Conservation (phyloP, 2,888 invertebrate species). For the Arctia plantaginis region DNA sequence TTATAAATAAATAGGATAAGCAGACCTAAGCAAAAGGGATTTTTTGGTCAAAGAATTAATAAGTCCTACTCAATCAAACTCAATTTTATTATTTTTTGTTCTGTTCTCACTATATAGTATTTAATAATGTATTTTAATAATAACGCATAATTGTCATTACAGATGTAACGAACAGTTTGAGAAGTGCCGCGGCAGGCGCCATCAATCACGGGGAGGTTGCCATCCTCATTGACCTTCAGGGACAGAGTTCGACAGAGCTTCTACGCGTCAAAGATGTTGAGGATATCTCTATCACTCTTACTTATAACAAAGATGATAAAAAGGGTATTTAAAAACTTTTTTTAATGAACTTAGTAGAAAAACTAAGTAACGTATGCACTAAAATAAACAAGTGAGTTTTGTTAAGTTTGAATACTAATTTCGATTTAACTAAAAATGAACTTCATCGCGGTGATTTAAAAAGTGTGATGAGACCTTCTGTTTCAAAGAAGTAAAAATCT, state of each 20-base stretch:
- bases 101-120: no score
- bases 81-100: no score
- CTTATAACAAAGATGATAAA: slow-evolving; percentile 72
- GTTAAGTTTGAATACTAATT: no score
- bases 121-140: not conserved
- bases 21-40: no score
- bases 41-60: no score
- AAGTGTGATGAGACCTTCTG: no score
- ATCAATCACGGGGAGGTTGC: slow-evolving; percentile 70
- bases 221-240: slow-evolving; percentile 69
- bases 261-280: slow-evolving; percentile 70
- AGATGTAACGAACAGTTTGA: slow-evolving; percentile 73
- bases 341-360: not conserved
- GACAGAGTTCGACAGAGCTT: slow-evolving; percentile 62
- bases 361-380: not conserved
- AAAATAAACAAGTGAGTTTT: no score
- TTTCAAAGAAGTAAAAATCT: no score
- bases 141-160: slow-evolving; percentile 33
- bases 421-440: no score
- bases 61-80: no score
- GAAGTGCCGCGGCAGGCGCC: slow-evolving; percentile 63
- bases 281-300: slow-evolving; percentile 71
- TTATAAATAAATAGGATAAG: no score
- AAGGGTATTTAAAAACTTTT: slow-evolving; percentile 63
- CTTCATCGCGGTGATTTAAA: no score